phyloP scores from a whole-genome alignment of 2,113 vertebrate species.

The Bos indicus region DNA sequence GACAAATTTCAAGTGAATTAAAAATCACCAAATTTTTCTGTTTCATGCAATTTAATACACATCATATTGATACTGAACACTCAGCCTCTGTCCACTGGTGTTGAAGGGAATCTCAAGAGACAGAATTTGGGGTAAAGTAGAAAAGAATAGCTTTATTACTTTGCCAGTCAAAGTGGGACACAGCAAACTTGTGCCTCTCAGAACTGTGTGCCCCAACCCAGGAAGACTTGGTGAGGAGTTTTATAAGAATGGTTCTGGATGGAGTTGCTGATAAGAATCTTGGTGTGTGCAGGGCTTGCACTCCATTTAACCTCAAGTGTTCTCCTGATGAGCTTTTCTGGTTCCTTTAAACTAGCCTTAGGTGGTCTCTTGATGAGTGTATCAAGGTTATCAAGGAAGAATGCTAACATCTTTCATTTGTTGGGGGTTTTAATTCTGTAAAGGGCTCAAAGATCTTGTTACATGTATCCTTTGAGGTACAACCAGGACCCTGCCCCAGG shows the following conservation, averaged over 20 bases:
- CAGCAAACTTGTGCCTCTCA: not conserved
- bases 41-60: not conserved
- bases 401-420: not conserved
- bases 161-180: not conserved
- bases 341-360: not conserved
- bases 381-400: not conserved
- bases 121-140: not conserved
- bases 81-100: not conserved
- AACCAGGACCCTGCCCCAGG: not conserved
- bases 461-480: not conserved
- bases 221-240: not conserved
- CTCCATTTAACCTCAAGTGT: not conserved
- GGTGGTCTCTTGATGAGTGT: not conserved
- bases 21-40: not conserved
- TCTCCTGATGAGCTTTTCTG: not conserved
- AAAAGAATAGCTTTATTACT: not conserved
- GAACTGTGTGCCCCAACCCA: not conserved
- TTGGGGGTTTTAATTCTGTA: not conserved
- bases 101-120: not conserved
- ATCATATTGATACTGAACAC: not conserved
- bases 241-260: not conserved
- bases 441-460: not conserved
- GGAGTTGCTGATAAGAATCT: not conserved
- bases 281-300: not conserved
- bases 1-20: not conserved